phyloP scores from a whole-genome alignment of 2,113 vertebrate species.

The Ammodytes dubius region DNA sequence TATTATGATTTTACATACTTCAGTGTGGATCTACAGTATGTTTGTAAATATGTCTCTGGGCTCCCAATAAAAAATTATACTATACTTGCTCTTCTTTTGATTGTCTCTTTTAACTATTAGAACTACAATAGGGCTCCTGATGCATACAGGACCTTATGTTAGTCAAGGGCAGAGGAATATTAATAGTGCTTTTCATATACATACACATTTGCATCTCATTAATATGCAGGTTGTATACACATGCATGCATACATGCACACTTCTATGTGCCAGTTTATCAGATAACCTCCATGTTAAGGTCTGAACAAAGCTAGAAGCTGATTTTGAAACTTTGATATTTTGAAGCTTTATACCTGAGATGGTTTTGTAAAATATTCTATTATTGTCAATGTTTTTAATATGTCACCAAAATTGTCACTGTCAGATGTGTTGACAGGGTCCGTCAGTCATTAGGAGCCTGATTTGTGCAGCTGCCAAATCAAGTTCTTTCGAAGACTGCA shows the following conservation, averaged over 20 bases:
- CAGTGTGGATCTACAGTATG: background rate
- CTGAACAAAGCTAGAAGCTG: background rate
- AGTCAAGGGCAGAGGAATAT: background rate
- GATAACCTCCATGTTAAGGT: background rate
- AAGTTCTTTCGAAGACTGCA: slow-evolving; percentile 33
- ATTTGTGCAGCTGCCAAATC: slow-evolving; percentile 47
- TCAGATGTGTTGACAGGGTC: slow-evolving; percentile 31
- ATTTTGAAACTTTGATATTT: background rate
- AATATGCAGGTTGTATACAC: background rate
- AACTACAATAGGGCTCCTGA: background rate
- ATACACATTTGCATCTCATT: slow-evolving; percentile 9
- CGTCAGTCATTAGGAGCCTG: slow-evolving; percentile 39
- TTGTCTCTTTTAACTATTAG: background rate
- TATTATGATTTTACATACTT: background rate
- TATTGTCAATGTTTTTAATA: slow-evolving; percentile 40
- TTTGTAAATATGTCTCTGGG: background rate
- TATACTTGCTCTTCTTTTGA: too few relatives aligned
- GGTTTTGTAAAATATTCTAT: slow-evolving; percentile 25
- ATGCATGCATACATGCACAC: background rate
- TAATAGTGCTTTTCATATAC: background rate
- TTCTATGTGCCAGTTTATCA: background rate
- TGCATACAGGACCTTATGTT: background rate
- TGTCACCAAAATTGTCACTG: slow-evolving; percentile 29
- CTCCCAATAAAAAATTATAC: too few relatives aligned
- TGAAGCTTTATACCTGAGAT: slow-evolving; percentile 8